Percentiles rank a stretch among this genome's conserved stretches.
phyloP scores from a whole-genome alignment of 2,888 invertebrate species.

The Leucoma salicis region DNA sequence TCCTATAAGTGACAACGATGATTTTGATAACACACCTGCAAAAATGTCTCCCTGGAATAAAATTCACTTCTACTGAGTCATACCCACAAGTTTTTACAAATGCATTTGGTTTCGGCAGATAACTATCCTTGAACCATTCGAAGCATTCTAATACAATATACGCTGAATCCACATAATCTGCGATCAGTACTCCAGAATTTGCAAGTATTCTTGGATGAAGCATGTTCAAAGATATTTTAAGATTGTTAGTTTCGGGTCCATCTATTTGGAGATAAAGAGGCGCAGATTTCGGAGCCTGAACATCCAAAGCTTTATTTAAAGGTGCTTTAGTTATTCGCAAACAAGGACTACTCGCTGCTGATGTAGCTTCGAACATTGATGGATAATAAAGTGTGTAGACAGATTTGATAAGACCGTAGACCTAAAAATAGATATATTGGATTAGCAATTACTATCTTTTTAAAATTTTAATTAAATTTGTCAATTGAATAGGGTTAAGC shows the following conservation, averaged over 20 bases:
- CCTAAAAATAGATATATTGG: constrained; percentile 27
- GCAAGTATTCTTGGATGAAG: constrained; percentile 59
- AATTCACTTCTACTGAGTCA: constrained; percentile 48
- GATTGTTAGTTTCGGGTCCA: constrained; percentile 47
- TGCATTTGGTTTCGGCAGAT: constrained; percentile 46
- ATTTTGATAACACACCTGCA: constrained; percentile 50
- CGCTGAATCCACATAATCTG: constrained; percentile 55
- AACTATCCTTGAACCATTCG: constrained; percentile 61
- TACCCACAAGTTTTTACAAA: constrained; percentile 56
- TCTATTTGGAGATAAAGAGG: constrained; percentile 71
- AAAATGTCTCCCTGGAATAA: constrained; percentile 65
- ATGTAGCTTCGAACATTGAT: constrained; percentile 54
- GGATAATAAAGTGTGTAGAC: constrained; percentile 50
- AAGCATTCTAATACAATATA: constrained; percentile 62
- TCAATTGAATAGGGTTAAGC: too few relatives aligned
- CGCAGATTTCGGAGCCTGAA: constrained; percentile 50
- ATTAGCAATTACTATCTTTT: too few relatives aligned
- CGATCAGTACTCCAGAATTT: constrained; percentile 49
- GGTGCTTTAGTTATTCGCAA: constrained; percentile 42
- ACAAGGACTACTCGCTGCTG: constrained; percentile 53
- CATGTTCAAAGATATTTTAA: constrained; percentile 51
- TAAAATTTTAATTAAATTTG: too few relatives aligned
- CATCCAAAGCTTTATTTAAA: constrained; percentile 42
- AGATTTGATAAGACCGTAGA: constrained; percentile 35
- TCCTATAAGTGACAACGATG: not conserved